Base-by-base conservation (phyloP, 2,797 vertebrate species). In the Cynodonichthys magdalenae region DNA sequence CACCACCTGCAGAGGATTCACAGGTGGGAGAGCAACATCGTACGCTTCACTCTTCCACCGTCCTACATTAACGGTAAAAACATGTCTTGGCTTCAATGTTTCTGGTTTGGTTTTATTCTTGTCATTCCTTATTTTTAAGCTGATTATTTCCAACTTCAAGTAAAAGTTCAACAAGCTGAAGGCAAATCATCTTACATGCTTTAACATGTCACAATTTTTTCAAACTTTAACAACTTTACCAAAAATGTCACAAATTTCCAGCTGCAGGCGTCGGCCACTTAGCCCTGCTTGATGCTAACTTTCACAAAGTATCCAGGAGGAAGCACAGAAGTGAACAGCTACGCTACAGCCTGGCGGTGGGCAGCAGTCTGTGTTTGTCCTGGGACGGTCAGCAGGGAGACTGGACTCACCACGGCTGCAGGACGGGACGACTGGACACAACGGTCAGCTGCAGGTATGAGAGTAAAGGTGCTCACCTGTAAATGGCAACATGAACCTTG, bases 361-460 rank as follows among this genome's bases (percentile, higher is more conserved):
- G 91, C 36, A 87, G 90, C 74, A 84, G 82, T 42, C 80, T 65
- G 20, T 95, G 95, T 80, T 63, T 95, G 68, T 89, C 91, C 73
- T 94, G 94, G 94, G 90, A 94, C 2, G 44, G 54, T 47, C 82
- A 74, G 28, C 75, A 69, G 69, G 75, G 63, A 57, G 69, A 75
- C 12, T 95, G 95, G 95, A 91, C 80, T 3, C 75, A 69, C 0
- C 71, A 62, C 0, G 75, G 73, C 15, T 92, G 91, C 67, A 76
- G 45, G 54, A 83, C 94, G 8, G 81, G 80, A 3, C 82, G 77
- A 28, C 78, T 75, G 9, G 76, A 82, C 10, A 36, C 77, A 27
- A n/a, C 66, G 15, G 72, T 95, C 60, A 93, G 71, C 81, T 96
- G 95, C 94, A 95, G 95, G 95, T 96, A 79, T 56, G 18, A 4